Percentiles rank a stretch among this genome's conserved stretches.
These are phyloP conservation scores for Hypercompe scribonia DNA, from an alignment of 2,888 invertebrate species.

Conservation along the genomic window DNA sequence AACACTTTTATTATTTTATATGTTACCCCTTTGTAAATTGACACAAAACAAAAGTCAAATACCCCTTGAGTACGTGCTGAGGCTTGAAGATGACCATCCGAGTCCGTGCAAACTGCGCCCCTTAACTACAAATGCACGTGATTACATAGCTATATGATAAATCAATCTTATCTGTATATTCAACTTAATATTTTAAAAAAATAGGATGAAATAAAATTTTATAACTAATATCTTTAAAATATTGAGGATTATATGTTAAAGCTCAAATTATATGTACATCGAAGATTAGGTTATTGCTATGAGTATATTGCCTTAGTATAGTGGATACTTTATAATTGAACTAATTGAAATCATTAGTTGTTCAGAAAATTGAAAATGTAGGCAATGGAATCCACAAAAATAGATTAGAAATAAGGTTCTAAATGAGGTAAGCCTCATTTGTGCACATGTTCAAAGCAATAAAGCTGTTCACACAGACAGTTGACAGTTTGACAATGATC, in stretches of 20 bases:
- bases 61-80: constrained; percentile 72
- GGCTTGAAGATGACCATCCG: constrained; percentile 68
- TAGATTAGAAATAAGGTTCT: too few species aligned
- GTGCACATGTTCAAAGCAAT: too few species aligned
- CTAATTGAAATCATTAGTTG: background rate
- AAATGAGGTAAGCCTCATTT: too few species aligned
- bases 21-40: constrained; percentile 87
- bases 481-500: too few species aligned
- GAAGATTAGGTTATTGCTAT: background rate
- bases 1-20: constrained; percentile 87
- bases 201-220: background rate
- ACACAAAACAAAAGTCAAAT: constrained; percentile 87
- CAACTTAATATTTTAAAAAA: background rate
- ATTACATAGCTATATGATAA: constrained; percentile 76
- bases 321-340: background rate
- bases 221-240: too few species aligned
- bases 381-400: too few species aligned
- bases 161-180: constrained; percentile 4
- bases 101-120: constrained; percentile 57
- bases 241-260: background rate
- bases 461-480: too few species aligned
- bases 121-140: constrained; percentile 70
- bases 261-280: background rate
- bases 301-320: background rate
- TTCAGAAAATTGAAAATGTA: too few species aligned